Conservation (phyloP, 2,888 invertebrate species). For the Athalia circularis region DNA sequence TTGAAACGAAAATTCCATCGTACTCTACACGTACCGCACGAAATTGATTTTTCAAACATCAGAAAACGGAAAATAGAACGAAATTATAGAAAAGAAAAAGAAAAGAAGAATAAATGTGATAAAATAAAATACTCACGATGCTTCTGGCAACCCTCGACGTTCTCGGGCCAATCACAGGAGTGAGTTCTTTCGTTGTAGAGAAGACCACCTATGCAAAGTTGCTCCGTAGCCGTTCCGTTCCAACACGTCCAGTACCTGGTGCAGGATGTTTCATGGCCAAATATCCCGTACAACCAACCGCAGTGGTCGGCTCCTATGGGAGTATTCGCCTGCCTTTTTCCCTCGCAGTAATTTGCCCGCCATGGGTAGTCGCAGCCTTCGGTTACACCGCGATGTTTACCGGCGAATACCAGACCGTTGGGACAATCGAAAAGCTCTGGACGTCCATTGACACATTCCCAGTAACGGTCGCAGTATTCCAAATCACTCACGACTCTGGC, state of each 20-base stretch:
- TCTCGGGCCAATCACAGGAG: conserved; percentile 96
- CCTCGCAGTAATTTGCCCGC: conserved; percentile 91
- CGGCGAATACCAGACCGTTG: conserved; percentile 92
- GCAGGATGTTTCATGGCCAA: conserved; percentile 95
- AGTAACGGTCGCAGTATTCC: conserved; percentile 88
- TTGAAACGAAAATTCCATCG: neutral
- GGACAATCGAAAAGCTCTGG: conserved; percentile 92
- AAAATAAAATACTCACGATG: conserved; percentile 84
- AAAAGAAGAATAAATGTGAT: neutral
- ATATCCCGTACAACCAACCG: conserved; percentile 94
- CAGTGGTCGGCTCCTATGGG: conserved; percentile 91
- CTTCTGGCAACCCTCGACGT: conserved; percentile 94
- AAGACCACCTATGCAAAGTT: conserved; percentile 92
- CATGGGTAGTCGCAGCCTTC: conserved; percentile 94
- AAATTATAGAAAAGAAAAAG: neutral
- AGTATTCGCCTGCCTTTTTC: conserved; percentile 87
- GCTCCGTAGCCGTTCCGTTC: conserved; percentile 95
- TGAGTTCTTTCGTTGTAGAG: conserved; percentile 93
- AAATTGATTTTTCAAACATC: neutral
- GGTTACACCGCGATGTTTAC: conserved; percentile 90
- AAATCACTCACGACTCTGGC: conserved; percentile 85
- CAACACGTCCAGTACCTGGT: conserved; percentile 96
- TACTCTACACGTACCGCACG: neutral
- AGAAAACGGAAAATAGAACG: neutral
- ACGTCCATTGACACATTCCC: conserved; percentile 91